phyloP scores from a whole-genome alignment of 2,888 invertebrate species.

The Pristionchus japonicus region DNA sequence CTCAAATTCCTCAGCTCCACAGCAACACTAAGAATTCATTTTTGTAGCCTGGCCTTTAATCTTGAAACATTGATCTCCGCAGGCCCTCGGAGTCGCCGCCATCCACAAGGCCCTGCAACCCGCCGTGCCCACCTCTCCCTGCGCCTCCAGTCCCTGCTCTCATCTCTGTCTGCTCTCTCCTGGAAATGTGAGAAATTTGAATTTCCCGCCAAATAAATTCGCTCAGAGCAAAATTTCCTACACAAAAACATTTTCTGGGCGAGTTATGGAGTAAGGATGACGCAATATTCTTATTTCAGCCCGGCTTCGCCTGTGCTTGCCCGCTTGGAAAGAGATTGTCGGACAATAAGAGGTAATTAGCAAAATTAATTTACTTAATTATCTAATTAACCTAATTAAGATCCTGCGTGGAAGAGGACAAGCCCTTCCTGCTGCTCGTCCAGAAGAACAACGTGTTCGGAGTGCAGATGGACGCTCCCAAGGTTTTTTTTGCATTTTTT shows the following conservation, averaged over 20 bases:
- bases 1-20: not conserved
- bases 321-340: constrained; percentile 83
- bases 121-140: constrained; percentile 81
- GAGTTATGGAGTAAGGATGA: constrained; percentile 73
- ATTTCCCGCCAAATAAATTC: not conserved
- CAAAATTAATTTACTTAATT: not conserved
- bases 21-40: not conserved
- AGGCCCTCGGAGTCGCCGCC: constrained; percentile 91
- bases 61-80: not conserved
- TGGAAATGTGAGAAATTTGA: not conserved
- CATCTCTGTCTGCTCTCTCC: constrained; percentile 91
- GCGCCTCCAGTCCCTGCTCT: constrained; percentile 84
- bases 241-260: not conserved
- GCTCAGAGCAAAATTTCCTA: not conserved
- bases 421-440: constrained; percentile 90
- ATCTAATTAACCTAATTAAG: constrained; percentile 20
- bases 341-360: constrained; percentile 51
- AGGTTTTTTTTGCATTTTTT: not conserved
- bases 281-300: not conserved
- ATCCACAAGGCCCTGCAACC: constrained; percentile 96
- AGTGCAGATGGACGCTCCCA: constrained; percentile 61
- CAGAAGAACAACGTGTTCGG: constrained; percentile 89
- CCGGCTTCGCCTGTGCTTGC: constrained; percentile 87
- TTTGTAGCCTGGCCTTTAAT: not conserved
- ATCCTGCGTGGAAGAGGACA: constrained; percentile 82